Base-by-base conservation (phyloP, 2,797 vertebrate species). In the Diceros bicornis region DNA sequence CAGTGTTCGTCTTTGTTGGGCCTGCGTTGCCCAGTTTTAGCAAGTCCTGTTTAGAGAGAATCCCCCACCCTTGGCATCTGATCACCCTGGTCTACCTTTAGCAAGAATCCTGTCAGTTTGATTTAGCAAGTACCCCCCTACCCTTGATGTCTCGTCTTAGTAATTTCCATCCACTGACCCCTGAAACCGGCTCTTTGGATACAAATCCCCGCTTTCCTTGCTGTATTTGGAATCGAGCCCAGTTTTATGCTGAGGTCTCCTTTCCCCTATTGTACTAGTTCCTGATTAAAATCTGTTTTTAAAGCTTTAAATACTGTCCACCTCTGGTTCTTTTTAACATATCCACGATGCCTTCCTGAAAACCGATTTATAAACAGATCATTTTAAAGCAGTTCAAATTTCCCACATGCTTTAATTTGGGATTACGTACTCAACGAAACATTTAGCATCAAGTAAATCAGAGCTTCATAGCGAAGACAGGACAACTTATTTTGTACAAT, bases 321-420 rank as follows among this genome's bases (percentile, higher is more conserved):
- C 41, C 55, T 85, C 72, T 62, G 72, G 52, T 79, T 77, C 61
- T 90, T 71, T 69, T 94, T 69, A 68, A 52, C 44, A 64, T 88
- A 7, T 62, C 61, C n/a, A 92, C 59, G 25, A 1, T 59, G 4
- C 44, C 55, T 90, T 81, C 75, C 64, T 50, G 47, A 95, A 91
- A 64, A 78, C 55, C 2, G 18, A 69, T 64, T 50, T 93, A 29
- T 52, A 83, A 91, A 88, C 75, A 77, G 79, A 83, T 66, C n/a
- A 47, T 71, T 85, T 93, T 47, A 78, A 62, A 89, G 62, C 57
- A 72, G 52, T 68, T 83, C 37, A 41, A 17, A 62, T 62, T 94
- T 44, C 44, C 82, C 13, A 41, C 20, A 2, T 34, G 23, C 34
- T 69, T 91, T 75, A 62, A 78, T 94, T 68, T 74, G 34, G 29